Evolutionary conservation across 2,797 vertebrate genomes (phyloP).

Genomic region (Sparidentex hasta): DNA sequence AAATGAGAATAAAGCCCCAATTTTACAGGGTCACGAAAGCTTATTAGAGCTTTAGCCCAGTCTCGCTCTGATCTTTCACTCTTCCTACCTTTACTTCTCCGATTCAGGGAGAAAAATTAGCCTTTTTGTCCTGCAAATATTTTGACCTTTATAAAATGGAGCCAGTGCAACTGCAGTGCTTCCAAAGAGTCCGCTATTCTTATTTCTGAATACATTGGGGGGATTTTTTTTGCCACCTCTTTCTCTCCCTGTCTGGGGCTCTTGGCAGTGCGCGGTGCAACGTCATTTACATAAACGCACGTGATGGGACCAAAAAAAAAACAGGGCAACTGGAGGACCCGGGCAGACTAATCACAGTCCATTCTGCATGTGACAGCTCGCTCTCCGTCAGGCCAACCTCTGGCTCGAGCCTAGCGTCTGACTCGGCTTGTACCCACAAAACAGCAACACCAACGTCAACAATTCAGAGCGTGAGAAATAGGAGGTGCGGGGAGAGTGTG

Average conservation of each 20-base stretch:
- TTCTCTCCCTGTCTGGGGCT: conserved; percentile 33
- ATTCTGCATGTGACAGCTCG: conserved; percentile 57
- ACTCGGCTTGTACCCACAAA: conserved; percentile 43
- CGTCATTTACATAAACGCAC: conserved; percentile 70
- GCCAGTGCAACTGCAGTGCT: conserved; percentile 45
- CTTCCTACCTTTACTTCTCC: conserved; percentile 55
- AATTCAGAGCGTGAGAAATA: conserved; percentile 69
- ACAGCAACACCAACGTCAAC: conserved; percentile 58
- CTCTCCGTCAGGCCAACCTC: conserved; percentile 60
- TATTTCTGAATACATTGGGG: conserved; percentile 43
- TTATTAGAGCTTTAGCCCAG: conserved; percentile 66
- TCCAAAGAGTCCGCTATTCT: conserved; percentile 49
- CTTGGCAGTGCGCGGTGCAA: conserved; percentile 48
- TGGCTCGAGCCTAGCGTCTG: conserved; percentile 27
- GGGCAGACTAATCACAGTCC: conserved; percentile 61
- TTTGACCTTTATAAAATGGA: conserved; percentile 76
- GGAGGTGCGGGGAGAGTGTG: conserved; percentile 68
- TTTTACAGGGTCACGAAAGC: conserved; percentile 72
- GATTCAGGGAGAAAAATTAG: conserved; percentile 57
- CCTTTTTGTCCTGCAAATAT: conserved; percentile 71
- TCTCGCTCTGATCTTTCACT: conserved; percentile 64
- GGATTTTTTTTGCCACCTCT: conserved; percentile 44
- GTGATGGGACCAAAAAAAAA: conserved; percentile 41
- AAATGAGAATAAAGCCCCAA: conserved; percentile 64
- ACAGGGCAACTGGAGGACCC: conserved; percentile 35